Conservation (phyloP, 1,140 invertebrate genomes). For the Drosophila lini region DNA sequence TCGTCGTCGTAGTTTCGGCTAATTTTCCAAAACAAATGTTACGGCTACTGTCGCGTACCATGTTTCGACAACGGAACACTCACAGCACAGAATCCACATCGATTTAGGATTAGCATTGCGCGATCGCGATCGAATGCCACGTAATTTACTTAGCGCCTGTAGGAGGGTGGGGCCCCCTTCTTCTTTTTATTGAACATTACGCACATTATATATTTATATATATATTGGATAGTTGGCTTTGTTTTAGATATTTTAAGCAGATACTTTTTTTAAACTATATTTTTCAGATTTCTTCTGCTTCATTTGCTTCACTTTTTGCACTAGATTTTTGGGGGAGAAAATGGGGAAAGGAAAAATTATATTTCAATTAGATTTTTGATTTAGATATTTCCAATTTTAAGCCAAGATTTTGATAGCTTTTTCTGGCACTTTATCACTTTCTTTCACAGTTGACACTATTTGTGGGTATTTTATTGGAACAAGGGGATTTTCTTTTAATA, state of each 20-base stretch:
- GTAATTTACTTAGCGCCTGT: conserved; percentile 31
- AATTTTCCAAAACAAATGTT: conserved; percentile 99
- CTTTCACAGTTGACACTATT: not conserved
- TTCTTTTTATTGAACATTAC: conserved; percentile 64
- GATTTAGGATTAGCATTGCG: conserved; percentile 73
- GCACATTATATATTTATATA: conserved; percentile 13
- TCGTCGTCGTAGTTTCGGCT: conserved; percentile 98
- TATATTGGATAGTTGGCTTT: conserved; percentile 4
- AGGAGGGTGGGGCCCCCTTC: conserved; percentile 79
- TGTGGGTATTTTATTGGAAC: not conserved
- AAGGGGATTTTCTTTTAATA: not conserved
- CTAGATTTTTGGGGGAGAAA: conserved; percentile 4
- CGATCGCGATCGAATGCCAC: conserved; percentile 48
- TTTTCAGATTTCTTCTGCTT: conserved; percentile 10
- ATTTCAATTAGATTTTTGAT: not conserved
- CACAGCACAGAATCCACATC: conserved; percentile 58
- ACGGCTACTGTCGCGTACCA: conserved; percentile 99
- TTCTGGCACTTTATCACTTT: not conserved
- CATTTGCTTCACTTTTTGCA: conserved; percentile 11
- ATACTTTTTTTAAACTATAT: conserved; percentile 1
- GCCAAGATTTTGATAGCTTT: conserved; percentile 2
- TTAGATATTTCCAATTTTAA: not conserved
- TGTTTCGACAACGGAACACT: conserved; percentile 87
- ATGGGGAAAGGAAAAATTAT: not conserved
- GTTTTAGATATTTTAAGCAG: conserved; percentile 1